Evolutionary conservation across 2,797 vertebrate genomes (phyloP).

Genomic region (Hippopotamyrus pictus): DNA sequence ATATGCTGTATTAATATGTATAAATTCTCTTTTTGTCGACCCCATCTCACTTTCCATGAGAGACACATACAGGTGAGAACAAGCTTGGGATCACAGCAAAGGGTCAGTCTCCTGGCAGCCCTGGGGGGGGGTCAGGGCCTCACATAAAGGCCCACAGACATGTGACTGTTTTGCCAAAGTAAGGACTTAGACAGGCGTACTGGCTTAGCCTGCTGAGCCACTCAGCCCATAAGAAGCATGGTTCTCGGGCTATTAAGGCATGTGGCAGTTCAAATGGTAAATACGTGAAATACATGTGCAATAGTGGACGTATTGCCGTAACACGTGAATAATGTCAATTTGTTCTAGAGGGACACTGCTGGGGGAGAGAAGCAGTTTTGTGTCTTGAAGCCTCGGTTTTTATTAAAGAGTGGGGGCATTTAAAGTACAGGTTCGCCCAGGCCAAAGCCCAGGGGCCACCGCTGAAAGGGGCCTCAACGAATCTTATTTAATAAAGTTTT

Average conservation of each 20-base stretch:
- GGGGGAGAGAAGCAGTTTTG: neutral
- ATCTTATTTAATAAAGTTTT: neutral
- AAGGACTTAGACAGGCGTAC: neutral
- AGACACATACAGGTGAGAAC: neutral
- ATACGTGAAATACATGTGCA: neutral
- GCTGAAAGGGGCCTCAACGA: neutral
- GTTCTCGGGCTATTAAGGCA: neutral
- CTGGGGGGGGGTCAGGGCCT: neutral
- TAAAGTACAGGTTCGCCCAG: neutral
- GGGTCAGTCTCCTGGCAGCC: neutral
- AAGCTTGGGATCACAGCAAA: neutral
- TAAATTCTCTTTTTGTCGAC: neutral
- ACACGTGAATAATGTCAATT: neutral
- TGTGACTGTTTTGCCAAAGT: neutral
- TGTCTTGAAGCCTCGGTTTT: neutral
- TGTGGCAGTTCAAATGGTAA: neutral
- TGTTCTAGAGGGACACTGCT: neutral
- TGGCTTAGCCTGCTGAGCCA: neutral
- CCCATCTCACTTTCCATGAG: neutral
- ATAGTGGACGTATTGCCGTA: neutral
- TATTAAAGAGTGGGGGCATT: neutral
- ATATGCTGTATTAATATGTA: neutral
- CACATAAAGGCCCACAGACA: neutral
- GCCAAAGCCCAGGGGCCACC: neutral
- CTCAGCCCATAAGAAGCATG: neutral